A percentile compares a stretch with the other conserved stretches of the same genome.
Evolutionary conservation across 2,797 vertebrate species (phyloP).

Genomic region (Bradypodion pumilum): DNA sequence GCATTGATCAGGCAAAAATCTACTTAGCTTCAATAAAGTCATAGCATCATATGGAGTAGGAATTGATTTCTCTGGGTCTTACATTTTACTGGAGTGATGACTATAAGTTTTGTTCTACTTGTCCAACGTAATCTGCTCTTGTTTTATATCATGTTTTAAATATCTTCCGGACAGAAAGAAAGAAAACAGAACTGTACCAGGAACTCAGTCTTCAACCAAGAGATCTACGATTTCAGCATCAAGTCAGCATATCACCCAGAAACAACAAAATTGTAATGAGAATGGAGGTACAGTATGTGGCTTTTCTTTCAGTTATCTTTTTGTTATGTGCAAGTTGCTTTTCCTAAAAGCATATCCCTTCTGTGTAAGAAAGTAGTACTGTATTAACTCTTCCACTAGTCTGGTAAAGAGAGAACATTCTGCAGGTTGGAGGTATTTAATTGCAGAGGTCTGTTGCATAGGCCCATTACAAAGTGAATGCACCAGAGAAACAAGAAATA

Average conservation of each 20-base stretch:
- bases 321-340: not conserved
- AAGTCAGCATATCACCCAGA: constrained; percentile 88
- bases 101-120: not conserved
- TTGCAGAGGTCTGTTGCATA: not conserved
- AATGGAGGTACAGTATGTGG: constrained; percentile 90
- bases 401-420: not conserved
- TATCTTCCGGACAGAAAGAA: constrained; percentile 83
- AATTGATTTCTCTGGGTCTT: not conserved
- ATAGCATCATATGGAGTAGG: not conserved
- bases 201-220: constrained; percentile 93
- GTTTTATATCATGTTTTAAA: constrained; percentile 13
- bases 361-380: not conserved
- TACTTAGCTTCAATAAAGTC: not conserved
- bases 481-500: not conserved
- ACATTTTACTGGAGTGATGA: not conserved
- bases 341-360: not conserved
- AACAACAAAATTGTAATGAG: constrained; percentile 94
- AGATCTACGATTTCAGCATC: constrained; percentile 94
- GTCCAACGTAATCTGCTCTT: not conserved
- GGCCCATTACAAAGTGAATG: not conserved
- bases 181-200: constrained; percentile 94
- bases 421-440: not conserved
- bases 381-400: not conserved
- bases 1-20: too few species aligned
- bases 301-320: not conserved